These are phyloP conservation scores for Lonchura striata DNA, from an alignment of 2,113 vertebrate genomes.

Conservation along the genomic window DNA sequence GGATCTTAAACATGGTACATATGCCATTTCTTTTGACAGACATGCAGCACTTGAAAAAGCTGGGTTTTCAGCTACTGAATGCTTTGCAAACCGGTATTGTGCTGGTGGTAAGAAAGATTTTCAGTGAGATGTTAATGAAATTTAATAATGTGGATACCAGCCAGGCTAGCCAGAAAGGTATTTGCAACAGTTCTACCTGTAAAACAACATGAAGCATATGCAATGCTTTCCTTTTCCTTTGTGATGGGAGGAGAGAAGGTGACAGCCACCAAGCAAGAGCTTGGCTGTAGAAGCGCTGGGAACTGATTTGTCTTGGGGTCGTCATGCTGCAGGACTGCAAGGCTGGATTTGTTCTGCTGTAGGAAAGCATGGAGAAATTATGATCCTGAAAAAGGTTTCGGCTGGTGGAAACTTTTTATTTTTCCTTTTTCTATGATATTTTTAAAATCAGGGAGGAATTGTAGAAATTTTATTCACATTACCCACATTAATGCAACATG, in stretches of 20 bases:
- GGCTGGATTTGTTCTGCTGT: not conserved
- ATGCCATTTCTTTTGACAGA: not conserved
- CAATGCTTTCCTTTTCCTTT: not conserved
- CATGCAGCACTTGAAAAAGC: not conserved
- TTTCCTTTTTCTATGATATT: not conserved
- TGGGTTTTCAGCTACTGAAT: not conserved
- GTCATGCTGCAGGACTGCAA: not conserved
- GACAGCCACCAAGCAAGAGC: not conserved
- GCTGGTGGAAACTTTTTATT: not conserved
- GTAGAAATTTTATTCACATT: not conserved
- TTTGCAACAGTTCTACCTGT: not conserved
- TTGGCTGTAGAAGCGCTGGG: not conserved
- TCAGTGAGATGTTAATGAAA: accelerated
- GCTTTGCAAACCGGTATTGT: not conserved
- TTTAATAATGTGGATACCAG: not conserved
- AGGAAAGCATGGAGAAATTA: accelerated
- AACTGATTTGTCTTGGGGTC: not conserved
- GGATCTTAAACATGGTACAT: not conserved
- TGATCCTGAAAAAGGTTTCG: not conserved
- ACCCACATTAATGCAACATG: not conserved
- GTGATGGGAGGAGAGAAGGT: not conserved
- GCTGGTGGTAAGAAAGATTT: not conserved
- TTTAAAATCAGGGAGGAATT: not conserved
- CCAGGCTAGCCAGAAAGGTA: not conserved
- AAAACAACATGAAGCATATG: not conserved